Evolutionary conservation across 2,888 invertebrate species (phyloP).

Genomic region (Pollenia griseotomentosa): DNA sequence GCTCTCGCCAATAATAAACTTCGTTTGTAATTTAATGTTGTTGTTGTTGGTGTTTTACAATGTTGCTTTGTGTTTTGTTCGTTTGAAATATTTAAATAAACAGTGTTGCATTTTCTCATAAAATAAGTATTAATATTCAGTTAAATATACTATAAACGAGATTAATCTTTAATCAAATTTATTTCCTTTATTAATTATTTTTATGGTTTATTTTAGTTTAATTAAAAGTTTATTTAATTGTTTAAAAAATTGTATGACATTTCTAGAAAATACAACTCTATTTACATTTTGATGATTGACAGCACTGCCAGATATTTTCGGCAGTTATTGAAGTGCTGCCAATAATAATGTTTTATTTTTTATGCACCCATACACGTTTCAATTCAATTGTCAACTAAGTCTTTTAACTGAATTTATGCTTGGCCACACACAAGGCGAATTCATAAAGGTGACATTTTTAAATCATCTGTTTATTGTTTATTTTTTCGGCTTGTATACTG

Average conservation of each 20-base stretch:
- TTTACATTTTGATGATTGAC: not conserved
- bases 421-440: too few relatives aligned
- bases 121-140: not conserved
- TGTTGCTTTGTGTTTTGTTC: slow-evolving; percentile 69
- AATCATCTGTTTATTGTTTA: too few relatives aligned
- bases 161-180: not conserved
- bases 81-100: slow-evolving; percentile 66
- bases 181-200: not conserved
- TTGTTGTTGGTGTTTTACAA: slow-evolving; percentile 57
- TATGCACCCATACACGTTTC: too few relatives aligned
- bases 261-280: slow-evolving; percentile 42
- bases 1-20: slow-evolving; percentile 66
- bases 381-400: too few relatives aligned
- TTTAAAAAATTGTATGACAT: not conserved
- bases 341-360: too few relatives aligned
- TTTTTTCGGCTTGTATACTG: too few relatives aligned
- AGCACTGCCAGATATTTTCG: not conserved
- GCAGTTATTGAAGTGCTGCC: not conserved
- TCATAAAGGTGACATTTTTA: too few relatives aligned
- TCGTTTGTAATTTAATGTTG: slow-evolving; percentile 61
- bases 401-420: too few relatives aligned
- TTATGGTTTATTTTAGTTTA: not conserved
- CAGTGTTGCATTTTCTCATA: slow-evolving; percentile 56
- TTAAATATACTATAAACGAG: not conserved
- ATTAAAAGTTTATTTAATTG: not conserved